These are phyloP conservation scores for Notodonta ziczac DNA, from an alignment of 2,888 invertebrate genomes.

Conservation along the genomic window DNA sequence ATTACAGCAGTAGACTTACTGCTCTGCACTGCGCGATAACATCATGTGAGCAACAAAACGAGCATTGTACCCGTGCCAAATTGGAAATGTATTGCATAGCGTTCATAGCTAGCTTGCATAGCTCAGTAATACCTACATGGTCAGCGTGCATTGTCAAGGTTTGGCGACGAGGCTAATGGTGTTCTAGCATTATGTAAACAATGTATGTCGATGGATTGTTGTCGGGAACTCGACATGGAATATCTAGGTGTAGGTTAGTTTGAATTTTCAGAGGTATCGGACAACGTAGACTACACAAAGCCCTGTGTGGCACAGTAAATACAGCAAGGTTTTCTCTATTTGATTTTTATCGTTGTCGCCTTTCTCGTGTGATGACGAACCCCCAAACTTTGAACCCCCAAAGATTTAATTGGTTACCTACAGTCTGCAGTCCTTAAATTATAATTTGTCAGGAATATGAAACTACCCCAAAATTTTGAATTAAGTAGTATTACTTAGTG, in stretches of 20 bases:
- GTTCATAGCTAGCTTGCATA: too few relatives aligned
- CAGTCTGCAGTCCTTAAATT: too few relatives aligned
- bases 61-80: conserved; percentile 47
- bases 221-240: not conserved
- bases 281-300: not conserved
- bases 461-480: too few relatives aligned
- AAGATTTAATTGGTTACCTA: too few relatives aligned
- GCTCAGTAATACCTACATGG: conserved; percentile 11
- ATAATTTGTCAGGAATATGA: too few relatives aligned
- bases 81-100: conserved; percentile 16
- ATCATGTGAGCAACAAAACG: conserved; percentile 30
- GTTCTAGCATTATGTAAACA: conserved; percentile 5
- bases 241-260: not conserved
- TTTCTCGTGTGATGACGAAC: not conserved
- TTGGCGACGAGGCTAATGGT: conserved; percentile 6
- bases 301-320: not conserved
- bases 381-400: too few relatives aligned
- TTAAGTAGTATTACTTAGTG: too few relatives aligned
- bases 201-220: conserved; percentile 1
- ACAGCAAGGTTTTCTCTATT: too few relatives aligned
- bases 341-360: not conserved
- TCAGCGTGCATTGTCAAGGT: conserved; percentile 27
- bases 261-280: not conserved
- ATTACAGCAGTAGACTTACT: conserved; percentile 17
- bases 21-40: conserved; percentile 24